Base-by-base conservation (phyloP, 2,888 invertebrate species). In the Torymus tubicola region DNA sequence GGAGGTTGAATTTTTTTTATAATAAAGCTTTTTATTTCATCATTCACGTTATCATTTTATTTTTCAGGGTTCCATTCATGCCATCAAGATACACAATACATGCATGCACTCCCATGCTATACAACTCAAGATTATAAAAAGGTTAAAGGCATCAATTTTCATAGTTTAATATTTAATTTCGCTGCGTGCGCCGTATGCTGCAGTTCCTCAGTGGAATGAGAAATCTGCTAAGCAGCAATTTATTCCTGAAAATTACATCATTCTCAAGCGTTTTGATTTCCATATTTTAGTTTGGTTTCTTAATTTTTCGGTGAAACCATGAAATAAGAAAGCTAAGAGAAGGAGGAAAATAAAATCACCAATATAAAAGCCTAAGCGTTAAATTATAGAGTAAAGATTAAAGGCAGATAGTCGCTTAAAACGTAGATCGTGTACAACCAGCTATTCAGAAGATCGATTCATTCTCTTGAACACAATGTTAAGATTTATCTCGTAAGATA, bases 401-500 rank as follows among this genome's bases (percentile, higher is more conserved):
- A 84, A 80, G 67, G 82, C 73, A 78, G 80, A 86, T 90, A 89
- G 89, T 89, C 86, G 86, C 86, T 86, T 86, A 71, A 86, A 87
- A 84, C 83, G 86, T 89, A 90, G 89, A 86, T 83, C 85, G 85
- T 87, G 85, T 87, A 88, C 85, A 88, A 87, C 87, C 85, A 87
- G 85, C 86, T 84, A 83, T 82, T 84, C 83, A 85, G 80, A 85
- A 84, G 84, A 85, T 85, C 84, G 82, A 87, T 88, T 89, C 87
- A 88, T 88, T 87, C 88, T 89, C 88, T 89, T 88, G 87, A 86
- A 86, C 85, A 87, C 87, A 87, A 88, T 87, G 86, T 88, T 88
- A 84, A 83, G 75, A 85, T 84, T 85, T 85, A 83, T 85, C 84
- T 85, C 81, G 73, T 83, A 86, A 87, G 87, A 87, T 86, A 83